Evolutionary conservation across 2,888 invertebrate genomes (phyloP).

Genomic region (Amphiduros pacificus): DNA sequence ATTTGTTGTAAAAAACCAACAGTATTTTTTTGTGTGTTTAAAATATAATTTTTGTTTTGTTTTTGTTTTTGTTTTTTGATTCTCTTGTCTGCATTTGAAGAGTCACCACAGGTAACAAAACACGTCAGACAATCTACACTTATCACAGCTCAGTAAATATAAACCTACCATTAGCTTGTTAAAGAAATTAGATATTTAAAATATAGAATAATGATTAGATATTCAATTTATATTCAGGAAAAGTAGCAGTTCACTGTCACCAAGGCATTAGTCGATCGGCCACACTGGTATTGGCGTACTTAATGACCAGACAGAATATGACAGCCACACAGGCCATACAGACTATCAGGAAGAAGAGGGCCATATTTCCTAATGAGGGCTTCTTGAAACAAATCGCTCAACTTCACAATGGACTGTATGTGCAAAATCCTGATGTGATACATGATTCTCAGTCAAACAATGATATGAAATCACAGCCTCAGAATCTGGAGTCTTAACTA

Average conservation of each 20-base stretch:
- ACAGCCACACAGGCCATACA: constrained; percentile 58
- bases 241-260: constrained; percentile 62
- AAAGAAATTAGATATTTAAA: not conserved
- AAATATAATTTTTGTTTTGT: too few species aligned
- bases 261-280: constrained; percentile 63
- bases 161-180: not conserved
- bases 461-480: too few species aligned
- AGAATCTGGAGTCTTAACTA: too few species aligned
- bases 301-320: constrained; percentile 60
- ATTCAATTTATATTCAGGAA: constrained; percentile 30
- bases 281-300: constrained; percentile 60
- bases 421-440: not conserved
- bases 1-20: too few species aligned
- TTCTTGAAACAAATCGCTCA: constrained; percentile 56
- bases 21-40: too few species aligned
- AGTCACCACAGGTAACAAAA: too few species aligned
- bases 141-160: too few species aligned
- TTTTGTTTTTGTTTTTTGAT: too few species aligned
- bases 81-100: too few species aligned
- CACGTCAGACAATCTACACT: too few species aligned
- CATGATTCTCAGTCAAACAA: too few species aligned
- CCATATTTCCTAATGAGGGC: constrained; percentile 62
- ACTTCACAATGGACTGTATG: constrained; percentile 6
- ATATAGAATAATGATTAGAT: not conserved
- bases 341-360: constrained; percentile 55